Base-by-base conservation (phyloP, 2,888 invertebrate species). In the Adela reaumurella region DNA sequence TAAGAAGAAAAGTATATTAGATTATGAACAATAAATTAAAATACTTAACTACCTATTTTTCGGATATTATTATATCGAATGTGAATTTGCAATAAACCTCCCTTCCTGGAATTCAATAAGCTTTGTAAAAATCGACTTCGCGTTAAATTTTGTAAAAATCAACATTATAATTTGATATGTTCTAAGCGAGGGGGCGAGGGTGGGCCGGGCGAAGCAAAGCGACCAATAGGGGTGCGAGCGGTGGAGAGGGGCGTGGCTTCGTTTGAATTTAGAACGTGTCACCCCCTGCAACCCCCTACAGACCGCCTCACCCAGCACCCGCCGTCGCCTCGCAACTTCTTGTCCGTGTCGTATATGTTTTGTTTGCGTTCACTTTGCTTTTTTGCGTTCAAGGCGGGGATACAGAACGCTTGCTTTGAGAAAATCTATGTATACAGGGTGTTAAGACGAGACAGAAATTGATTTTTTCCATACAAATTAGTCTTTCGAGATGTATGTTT, bases 81-180 rank as follows among this genome's bases (percentile, higher is more conserved):
- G n/a, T n/a, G n/a, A n/a, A n/a, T n/a, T n/a, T n/a, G n/a, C n/a
- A n/a, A n/a, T n/a, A n/a, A n/a, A n/a, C n/a, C n/a, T n/a, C n/a
- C n/a, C n/a, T n/a, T n/a, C n/a, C n/a, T n/a, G n/a, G n/a, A n/a
- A n/a, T n/a, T n/a, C n/a, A n/a, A n/a, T n/a, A n/a, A n/a, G n/a
- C n/a, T 24, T 24, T 24, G 8, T 6, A 24, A 24, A 24, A 24
- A 24, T 24, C 24, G 24, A 24, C 24, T 24, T 4, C 8, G 8
- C 24, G 35, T 8, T 35, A 14, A 35, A 35, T 35, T 35, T 8
- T 35, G 35, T 35, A 35, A 35, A 35, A 35, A 35, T 35, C 35
- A 74, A 74, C 72, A 73, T 74, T 73, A 72, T 70, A 71, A 76
- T 70, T 78, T 77, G 77, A 77, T 74, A 72, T 74, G 62, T 45